Evolutionary conservation across 2,888 invertebrate species (phyloP).

Genomic region (Noctua janthe): DNA sequence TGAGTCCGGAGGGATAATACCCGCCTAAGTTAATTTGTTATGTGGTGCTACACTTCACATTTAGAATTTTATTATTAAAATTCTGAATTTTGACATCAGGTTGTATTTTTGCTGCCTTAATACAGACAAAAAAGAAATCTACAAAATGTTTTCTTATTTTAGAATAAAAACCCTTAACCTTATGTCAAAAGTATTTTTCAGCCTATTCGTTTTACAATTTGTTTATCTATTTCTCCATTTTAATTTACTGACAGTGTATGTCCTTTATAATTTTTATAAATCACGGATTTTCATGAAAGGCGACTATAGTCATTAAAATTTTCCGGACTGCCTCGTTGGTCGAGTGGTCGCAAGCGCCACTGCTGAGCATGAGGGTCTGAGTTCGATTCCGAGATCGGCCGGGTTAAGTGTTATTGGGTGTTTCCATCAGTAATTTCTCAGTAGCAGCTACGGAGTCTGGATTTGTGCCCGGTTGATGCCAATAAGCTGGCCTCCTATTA

Average conservation of each 20-base stretch:
- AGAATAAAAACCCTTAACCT: too few relatives aligned
- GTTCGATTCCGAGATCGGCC: background rate
- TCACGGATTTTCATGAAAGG: too few relatives aligned
- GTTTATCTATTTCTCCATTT: background rate
- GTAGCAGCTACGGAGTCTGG: too few relatives aligned
- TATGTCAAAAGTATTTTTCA: background rate
- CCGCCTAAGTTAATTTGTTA: constrained; percentile 70
- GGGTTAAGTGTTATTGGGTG: background rate
- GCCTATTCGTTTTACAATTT: background rate
- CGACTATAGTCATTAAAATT: background rate
- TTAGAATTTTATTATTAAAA: constrained; percentile 32
- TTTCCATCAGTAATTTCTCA: background rate
- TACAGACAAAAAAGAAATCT: background rate
- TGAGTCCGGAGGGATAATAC: constrained; percentile 71
- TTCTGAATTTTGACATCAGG: constrained; percentile 5
- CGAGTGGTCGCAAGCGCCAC: background rate
- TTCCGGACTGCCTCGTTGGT: background rate
- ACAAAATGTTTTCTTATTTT: background rate
- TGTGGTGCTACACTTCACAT: constrained; percentile 50
- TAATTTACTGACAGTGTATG: background rate
- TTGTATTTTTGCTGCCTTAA: background rate
- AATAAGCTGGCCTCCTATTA: background rate
- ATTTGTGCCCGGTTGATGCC: too few relatives aligned
- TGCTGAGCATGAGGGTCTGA: background rate
- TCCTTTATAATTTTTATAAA: background rate